phyloP scores from a whole-genome alignment of 2,113 vertebrate species.

The Datnioides undecimradiatus region DNA sequence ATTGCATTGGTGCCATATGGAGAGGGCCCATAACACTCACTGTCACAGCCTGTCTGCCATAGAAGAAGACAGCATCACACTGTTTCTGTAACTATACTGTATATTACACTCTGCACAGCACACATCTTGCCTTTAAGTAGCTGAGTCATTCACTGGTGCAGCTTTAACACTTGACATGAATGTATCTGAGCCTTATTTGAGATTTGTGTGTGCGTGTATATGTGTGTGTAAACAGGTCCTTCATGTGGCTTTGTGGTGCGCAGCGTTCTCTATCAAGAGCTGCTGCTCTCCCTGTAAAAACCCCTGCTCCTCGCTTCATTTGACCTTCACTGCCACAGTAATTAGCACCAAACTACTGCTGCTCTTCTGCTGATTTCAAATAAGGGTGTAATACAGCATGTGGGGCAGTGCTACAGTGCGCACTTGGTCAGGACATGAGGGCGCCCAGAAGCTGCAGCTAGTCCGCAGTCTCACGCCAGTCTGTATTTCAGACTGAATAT shows the following conservation, averaged over 20 bases:
- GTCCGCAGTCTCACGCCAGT: no score
- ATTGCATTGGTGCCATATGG: background rate
- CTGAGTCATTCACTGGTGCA: background rate
- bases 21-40: background rate
- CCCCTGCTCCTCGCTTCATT: background rate
- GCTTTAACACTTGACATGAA: conserved; percentile 18
- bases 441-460: no score
- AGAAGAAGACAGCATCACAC: background rate
- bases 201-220: background rate
- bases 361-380: background rate
- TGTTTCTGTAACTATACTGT: background rate
- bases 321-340: background rate
- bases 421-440: no score
- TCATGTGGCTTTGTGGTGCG: conserved; percentile 21
- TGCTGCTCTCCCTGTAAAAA: background rate
- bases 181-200: conserved; percentile 3
- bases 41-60: background rate
- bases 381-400: background rate
- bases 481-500: no score
- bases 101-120: background rate
- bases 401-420: no score
- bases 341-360: conserved; percentile 2
- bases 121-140: background rate
- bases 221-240: conserved; percentile 20
- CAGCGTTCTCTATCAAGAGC: background rate